phyloP scores from a whole-genome alignment of 2,113 vertebrate genomes.

The Apteryx owenii region DNA sequence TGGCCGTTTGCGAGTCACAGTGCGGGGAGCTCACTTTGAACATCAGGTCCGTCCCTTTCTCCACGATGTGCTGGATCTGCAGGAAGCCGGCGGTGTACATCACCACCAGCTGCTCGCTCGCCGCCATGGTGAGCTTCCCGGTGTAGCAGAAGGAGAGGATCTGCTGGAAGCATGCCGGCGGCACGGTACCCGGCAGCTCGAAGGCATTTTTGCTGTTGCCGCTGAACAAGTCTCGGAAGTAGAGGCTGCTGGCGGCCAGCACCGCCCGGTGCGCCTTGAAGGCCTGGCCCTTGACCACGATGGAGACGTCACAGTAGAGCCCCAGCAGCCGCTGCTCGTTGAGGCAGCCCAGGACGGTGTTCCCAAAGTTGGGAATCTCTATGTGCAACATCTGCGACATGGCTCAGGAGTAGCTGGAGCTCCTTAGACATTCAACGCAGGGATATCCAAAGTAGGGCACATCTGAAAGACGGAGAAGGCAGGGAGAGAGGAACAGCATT shows the following conservation, averaged over 20 bases:
- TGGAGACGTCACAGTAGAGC: slow-evolving; percentile 98
- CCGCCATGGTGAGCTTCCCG: slow-evolving; percentile 97
- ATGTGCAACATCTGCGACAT: slow-evolving; percentile 99
- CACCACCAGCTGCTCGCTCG: slow-evolving; percentile 98
- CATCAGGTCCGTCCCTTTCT: slow-evolving; percentile 96
- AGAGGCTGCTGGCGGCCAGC: slow-evolving; percentile 96
- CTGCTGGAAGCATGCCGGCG: slow-evolving; percentile 96
- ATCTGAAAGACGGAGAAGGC: slow-evolving; percentile 79
- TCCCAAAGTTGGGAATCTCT: slow-evolving; percentile 99
- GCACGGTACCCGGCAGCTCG: slow-evolving; percentile 94
- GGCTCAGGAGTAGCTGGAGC: slow-evolving; percentile 62
- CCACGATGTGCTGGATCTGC: slow-evolving; percentile 98
- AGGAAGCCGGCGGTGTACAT: slow-evolving; percentile 99
- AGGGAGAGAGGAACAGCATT: neutral
- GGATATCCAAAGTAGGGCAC: slow-evolving; percentile 76
- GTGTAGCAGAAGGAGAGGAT: slow-evolving; percentile 99
- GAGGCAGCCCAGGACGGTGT: slow-evolving; percentile 93
- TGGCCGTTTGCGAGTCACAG: slow-evolving; percentile 97
- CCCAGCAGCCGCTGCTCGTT: slow-evolving; percentile 96
- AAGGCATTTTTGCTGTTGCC: slow-evolving; percentile 95
- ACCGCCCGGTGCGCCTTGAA: slow-evolving; percentile 97
- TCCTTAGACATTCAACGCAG: slow-evolving; percentile 80
- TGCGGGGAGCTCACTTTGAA: slow-evolving; percentile 98
- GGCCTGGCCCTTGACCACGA: slow-evolving; percentile 96
- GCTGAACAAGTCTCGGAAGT: slow-evolving; percentile 97